phyloP scores from a whole-genome alignment of 2,888 invertebrate species.

The Eueremaeus valkanovi region DNA sequence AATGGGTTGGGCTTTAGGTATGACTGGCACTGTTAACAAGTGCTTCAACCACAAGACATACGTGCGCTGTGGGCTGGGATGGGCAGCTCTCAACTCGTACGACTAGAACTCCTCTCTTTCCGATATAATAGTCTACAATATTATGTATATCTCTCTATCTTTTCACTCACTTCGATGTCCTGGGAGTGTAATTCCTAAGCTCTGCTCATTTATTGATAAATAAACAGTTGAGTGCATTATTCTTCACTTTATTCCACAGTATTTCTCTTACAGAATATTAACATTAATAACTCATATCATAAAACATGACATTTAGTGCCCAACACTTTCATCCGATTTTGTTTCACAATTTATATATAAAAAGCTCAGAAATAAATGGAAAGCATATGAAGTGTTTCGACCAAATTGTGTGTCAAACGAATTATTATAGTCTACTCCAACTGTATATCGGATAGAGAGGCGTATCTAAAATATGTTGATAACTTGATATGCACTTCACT shows the following conservation, averaged over 20 bases:
- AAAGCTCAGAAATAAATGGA: background rate
- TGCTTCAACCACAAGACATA: conserved; percentile 11
- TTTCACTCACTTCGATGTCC: background rate
- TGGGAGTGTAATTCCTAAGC: too few species aligned
- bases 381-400: background rate
- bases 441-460: background rate
- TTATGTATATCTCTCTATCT: background rate
- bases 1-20: conserved; percentile 2
- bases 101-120: background rate
- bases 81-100: background rate
- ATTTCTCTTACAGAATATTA: background rate
- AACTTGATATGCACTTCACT: conserved; percentile 18
- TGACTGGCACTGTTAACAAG: background rate
- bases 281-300: conserved; percentile 3
- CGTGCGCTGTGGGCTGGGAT: background rate
- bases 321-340: background rate
- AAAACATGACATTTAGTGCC: conserved; percentile 3
- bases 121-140: too few species aligned
- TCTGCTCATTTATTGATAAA: background rate
- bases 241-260: too few species aligned
- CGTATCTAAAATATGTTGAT: background rate
- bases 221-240: too few species aligned
- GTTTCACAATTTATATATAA: background rate
- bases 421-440: background rate
- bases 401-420: background rate